Evolutionary conservation across 2,113 vertebrate species (phyloP).

Genomic region (Egretta garzetta): DNA sequence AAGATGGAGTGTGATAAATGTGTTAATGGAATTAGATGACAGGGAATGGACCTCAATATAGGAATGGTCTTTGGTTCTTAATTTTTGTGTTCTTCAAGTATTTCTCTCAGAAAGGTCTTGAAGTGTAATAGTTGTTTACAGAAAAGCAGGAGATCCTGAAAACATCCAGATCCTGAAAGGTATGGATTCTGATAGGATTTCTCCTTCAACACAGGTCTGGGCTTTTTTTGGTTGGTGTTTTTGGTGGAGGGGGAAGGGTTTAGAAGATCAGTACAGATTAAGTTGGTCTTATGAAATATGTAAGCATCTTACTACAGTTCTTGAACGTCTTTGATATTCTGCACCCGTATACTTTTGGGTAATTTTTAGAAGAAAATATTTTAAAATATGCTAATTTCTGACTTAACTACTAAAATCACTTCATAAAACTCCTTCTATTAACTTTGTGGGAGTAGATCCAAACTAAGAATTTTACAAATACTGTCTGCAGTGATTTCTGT

Average conservation of each 20-base stretch:
- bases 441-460: neutral
- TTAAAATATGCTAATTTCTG: neutral
- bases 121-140: neutral
- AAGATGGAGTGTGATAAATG: neutral
- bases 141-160: neutral
- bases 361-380: neutral
- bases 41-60: fast-evolving
- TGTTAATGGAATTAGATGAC: neutral
- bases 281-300: neutral
- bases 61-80: neutral
- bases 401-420: neutral
- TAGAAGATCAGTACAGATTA: neutral
- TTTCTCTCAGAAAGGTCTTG: neutral
- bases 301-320: neutral
- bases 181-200: neutral
- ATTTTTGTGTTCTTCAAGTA: neutral
- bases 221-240: neutral
- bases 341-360: neutral
- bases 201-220: neutral
- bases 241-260: neutral
- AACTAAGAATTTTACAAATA: neutral
- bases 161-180: neutral
- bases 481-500: neutral
- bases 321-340: neutral
- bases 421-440: neutral